phyloP scores from a whole-genome alignment of 2,113 vertebrate genomes.

The Hoplias malabaricus region DNA sequence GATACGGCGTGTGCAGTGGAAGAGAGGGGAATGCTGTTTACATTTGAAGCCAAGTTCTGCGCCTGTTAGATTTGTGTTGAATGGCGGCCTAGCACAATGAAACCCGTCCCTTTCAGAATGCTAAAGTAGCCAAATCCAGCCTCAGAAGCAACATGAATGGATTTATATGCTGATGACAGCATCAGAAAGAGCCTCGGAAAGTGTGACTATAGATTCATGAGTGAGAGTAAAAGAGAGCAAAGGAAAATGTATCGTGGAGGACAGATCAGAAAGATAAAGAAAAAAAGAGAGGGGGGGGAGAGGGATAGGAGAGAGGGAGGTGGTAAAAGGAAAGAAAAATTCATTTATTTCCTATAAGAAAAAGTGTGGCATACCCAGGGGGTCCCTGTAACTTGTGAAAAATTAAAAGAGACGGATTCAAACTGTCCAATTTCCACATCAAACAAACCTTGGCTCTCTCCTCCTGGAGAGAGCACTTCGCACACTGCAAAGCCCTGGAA shows the following conservation, averaged over 20 bases:
- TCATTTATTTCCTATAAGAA: conserved; percentile 88
- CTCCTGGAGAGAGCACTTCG: conserved; percentile 96
- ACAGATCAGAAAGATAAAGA: conserved; percentile 26
- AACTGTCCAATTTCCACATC: conserved; percentile 99
- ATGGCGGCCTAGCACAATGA: conserved; percentile 64
- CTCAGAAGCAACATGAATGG: conserved; percentile 71
- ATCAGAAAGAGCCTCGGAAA: conserved; percentile 67
- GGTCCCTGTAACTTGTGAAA: conserved; percentile 97
- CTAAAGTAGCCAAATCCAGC: conserved; percentile 62
- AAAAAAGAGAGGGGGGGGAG: neutral
- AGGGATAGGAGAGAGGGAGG: conserved; percentile 16
- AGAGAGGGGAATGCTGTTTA: conserved; percentile 47
- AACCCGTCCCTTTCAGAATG: conserved; percentile 71
- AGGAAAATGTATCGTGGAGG: conserved; percentile 14
- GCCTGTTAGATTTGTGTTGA: conserved; percentile 61
- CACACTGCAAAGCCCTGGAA: conserved; percentile 80
- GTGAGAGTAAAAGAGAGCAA: conserved; percentile 29
- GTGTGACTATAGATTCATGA: conserved; percentile 54
- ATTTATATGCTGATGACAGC: conserved; percentile 73
- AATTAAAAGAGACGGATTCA: conserved; percentile 99
- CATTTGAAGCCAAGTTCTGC: conserved; percentile 47
- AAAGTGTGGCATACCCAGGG: conserved; percentile 86
- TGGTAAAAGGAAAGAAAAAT: conserved; percentile 58
- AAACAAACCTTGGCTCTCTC: conserved; percentile 91
- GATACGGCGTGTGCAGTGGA: conserved; percentile 31